Evolutionary conservation across 2,113 vertebrate genomes (phyloP).

Genomic region (Jacana jacana): DNA sequence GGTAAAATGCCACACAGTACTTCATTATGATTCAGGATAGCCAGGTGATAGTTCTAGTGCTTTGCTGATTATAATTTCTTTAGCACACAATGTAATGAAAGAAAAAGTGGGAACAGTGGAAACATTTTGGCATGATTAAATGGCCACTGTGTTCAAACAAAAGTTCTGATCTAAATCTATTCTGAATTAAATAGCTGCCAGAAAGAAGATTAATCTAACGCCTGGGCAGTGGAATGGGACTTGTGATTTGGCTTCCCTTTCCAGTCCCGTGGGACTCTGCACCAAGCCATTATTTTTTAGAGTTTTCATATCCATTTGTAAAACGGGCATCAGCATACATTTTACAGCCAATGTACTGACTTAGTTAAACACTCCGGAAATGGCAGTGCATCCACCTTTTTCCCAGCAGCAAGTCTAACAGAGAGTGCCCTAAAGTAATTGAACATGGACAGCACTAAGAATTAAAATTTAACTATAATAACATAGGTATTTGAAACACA

Average conservation of each 20-base stretch:
- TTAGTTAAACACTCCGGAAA: background rate
- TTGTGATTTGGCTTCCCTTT: slow-evolving; percentile 12
- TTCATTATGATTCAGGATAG: slow-evolving; percentile 64
- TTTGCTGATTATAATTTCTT: slow-evolving; percentile 80
- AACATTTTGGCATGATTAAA: slow-evolving; percentile 90
- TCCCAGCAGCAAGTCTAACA: background rate
- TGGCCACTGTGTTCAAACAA: slow-evolving; percentile 89
- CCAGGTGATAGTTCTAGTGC: slow-evolving; percentile 69
- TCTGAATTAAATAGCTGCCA: slow-evolving; percentile 68
- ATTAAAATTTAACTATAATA: background rate
- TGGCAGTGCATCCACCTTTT: background rate
- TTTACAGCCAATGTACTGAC: background rate
- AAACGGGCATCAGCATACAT: background rate
- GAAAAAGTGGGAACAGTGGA: slow-evolving; percentile 70
- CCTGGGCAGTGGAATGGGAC: slow-evolving; percentile 32
- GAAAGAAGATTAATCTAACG: slow-evolving; percentile 46
- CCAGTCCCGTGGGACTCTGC: background rate
- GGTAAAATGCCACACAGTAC: slow-evolving; percentile 42
- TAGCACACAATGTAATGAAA: slow-evolving; percentile 80
- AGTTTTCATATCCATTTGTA: background rate
- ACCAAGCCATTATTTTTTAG: slow-evolving; percentile 8
- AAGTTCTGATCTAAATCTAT: slow-evolving; percentile 84
- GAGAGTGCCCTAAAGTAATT: background rate
- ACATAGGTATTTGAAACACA: background rate
- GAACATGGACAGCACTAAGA: background rate